These are phyloP conservation scores for Phrynocephalus vlangalii DNA, from an alignment of 2,797 vertebrate genomes.

Conservation along the genomic window DNA sequence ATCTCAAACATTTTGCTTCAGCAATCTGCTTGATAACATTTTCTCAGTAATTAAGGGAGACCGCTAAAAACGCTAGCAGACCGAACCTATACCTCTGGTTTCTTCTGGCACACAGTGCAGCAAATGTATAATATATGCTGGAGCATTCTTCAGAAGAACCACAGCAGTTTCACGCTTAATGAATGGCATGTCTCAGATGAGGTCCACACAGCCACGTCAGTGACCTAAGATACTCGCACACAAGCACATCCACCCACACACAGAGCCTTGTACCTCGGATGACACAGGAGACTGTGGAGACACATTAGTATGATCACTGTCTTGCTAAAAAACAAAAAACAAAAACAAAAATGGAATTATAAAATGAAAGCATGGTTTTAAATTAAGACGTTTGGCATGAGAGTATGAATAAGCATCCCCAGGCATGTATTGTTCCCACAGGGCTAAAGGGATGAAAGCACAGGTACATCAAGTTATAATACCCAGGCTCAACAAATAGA, in stretches of 20 bases:
- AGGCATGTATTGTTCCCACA: background rate
- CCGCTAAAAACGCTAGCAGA: background rate
- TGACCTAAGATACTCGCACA: conserved; percentile 33
- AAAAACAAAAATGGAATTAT: conserved; percentile 79
- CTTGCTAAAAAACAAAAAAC: conserved; percentile 81
- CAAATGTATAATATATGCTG: background rate
- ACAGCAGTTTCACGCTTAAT: background rate
- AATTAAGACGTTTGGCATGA: conserved; percentile 46
- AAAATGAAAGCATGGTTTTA: conserved; percentile 69
- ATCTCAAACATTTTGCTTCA: background rate
- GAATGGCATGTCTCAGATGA: background rate
- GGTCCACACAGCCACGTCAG: conserved; percentile 36
- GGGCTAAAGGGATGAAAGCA: background rate
- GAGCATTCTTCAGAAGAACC: conserved; percentile 12
- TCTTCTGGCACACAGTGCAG: background rate
- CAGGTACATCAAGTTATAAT: too few species aligned
- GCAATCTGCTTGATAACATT: background rate
- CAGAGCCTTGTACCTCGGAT: conserved; percentile 81
- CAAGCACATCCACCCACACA: conserved; percentile 45
- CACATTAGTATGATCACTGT: conserved; percentile 85
- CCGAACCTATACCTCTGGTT: background rate
- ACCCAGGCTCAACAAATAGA: too few species aligned
- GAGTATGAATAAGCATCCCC: conserved; percentile 45
- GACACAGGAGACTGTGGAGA: conserved; percentile 84
- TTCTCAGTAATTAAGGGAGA: background rate